Conservation (phyloP, 2,888 invertebrate genomes). For the Xestia ashworthii region DNA sequence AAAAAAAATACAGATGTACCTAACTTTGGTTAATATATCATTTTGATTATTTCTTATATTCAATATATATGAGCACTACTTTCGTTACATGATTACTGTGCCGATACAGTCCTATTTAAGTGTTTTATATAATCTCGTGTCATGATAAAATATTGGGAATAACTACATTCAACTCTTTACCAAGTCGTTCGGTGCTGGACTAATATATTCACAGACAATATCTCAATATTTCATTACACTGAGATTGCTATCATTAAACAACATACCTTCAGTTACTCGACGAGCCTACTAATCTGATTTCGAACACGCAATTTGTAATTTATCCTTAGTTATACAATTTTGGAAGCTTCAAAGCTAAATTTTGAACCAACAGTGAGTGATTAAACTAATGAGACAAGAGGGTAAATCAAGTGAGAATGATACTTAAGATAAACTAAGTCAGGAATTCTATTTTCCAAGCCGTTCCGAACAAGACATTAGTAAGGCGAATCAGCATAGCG, state of each 20-base stretch:
- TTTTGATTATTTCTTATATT: constrained; percentile 60
- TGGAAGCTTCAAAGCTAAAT: constrained; percentile 61
- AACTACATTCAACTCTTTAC: constrained; percentile 58
- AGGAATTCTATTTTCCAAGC: constrained; percentile 71
- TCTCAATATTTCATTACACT: constrained; percentile 52
- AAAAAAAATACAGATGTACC: constrained; percentile 39
- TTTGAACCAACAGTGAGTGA: constrained; percentile 50
- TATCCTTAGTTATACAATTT: constrained; percentile 55
- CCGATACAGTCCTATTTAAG: constrained; percentile 70
- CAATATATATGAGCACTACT: constrained; percentile 68
- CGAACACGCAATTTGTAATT: constrained; percentile 50
- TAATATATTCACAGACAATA: constrained; percentile 44
- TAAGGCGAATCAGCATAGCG: constrained; percentile 82
- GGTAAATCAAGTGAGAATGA: constrained; percentile 51
- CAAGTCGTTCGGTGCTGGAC: constrained; percentile 52
- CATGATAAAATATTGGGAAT: constrained; percentile 58
- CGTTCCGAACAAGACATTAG: constrained; percentile 75
- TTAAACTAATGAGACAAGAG: constrained; percentile 54
- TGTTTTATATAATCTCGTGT: constrained; percentile 61
- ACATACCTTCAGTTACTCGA: constrained; percentile 40
- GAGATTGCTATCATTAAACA: constrained; percentile 44
- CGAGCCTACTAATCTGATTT: constrained; percentile 50
- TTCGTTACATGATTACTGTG: constrained; percentile 68
- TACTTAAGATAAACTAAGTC: constrained; percentile 56
- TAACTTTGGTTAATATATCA: constrained; percentile 52